phyloP scores from a whole-genome alignment of 2,113 vertebrate genomes.

The Dromas ardeola region DNA sequence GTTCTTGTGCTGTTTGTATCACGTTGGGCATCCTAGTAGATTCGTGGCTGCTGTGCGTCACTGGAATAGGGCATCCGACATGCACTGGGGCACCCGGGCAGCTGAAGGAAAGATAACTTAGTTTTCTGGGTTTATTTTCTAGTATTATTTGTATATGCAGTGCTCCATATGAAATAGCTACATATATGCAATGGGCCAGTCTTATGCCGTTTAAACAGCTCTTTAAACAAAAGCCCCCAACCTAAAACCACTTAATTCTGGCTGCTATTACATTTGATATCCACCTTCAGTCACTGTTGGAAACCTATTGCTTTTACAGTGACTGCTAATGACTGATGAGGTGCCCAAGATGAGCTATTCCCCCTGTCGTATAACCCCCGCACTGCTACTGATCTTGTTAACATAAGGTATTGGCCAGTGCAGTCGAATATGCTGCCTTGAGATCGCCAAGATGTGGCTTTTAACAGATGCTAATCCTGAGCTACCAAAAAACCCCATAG shows the following conservation, averaged over 20 bases:
- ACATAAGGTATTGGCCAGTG: neutral
- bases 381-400: neutral
- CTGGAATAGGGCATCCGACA: neutral
- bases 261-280: neutral
- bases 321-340: neutral
- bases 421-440: neutral
- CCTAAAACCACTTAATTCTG: neutral
- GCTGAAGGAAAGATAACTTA: neutral
- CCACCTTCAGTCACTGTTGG: neutral
- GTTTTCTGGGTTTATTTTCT: neutral
- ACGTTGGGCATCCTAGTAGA: neutral
- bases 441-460: neutral
- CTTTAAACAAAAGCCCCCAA: neutral
- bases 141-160: neutral
- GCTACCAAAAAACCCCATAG: neutral
- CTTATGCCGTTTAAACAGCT: neutral
- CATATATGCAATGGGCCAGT: neutral
- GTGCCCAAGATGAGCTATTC: neutral
- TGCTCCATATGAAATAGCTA: neutral
- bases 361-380: neutral
- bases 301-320: neutral
- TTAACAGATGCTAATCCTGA: neutral
- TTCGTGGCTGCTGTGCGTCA: neutral
- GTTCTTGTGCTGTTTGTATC: neutral
- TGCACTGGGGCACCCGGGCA: neutral